Conservation (phyloP, 1,140 invertebrate genomes). For the Cotesia glomerata region DNA sequence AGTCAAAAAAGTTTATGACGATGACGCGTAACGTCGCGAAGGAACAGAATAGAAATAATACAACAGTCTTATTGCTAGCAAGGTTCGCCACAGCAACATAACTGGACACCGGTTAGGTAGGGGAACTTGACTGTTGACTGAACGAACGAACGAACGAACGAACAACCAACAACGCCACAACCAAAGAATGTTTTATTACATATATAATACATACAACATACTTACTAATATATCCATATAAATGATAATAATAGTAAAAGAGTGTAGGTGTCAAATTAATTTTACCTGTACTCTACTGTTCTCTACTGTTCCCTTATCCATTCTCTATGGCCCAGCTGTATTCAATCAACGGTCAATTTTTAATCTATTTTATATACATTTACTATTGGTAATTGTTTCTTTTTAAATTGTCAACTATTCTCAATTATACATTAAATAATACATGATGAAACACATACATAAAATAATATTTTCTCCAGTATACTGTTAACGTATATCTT, state of each 20-base stretch:
- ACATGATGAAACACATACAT: too few relatives aligned
- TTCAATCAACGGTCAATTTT: neutral
- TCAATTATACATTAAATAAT: too few relatives aligned
- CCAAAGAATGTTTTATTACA: neutral
- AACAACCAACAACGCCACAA: neutral
- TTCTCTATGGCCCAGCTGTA: slow-evolving; percentile 2
- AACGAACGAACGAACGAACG: slow-evolving; percentile 23
- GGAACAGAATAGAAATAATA: slow-evolving; percentile 36
- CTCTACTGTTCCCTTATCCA: neutral
- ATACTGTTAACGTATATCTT: too few relatives aligned
- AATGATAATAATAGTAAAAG: neutral
- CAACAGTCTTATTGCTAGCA: slow-evolving; percentile 43
- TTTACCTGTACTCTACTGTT: neutral
- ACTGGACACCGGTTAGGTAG: slow-evolving; percentile 59
- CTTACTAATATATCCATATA: neutral
- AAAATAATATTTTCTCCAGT: too few relatives aligned
- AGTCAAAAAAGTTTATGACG: neutral
- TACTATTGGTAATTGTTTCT: too few relatives aligned
- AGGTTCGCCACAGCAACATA: slow-evolving; percentile 59
- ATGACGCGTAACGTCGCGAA: slow-evolving; percentile 4
- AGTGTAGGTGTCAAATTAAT: slow-evolving; percentile 23
- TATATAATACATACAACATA: neutral
- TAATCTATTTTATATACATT: neutral
- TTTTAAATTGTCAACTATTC: too few relatives aligned
- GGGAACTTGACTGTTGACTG: slow-evolving; percentile 53